These are phyloP conservation scores for Ptilorrhoa leucosticta DNA, from an alignment of 2,113 vertebrate genomes.

Conservation along the genomic window DNA sequence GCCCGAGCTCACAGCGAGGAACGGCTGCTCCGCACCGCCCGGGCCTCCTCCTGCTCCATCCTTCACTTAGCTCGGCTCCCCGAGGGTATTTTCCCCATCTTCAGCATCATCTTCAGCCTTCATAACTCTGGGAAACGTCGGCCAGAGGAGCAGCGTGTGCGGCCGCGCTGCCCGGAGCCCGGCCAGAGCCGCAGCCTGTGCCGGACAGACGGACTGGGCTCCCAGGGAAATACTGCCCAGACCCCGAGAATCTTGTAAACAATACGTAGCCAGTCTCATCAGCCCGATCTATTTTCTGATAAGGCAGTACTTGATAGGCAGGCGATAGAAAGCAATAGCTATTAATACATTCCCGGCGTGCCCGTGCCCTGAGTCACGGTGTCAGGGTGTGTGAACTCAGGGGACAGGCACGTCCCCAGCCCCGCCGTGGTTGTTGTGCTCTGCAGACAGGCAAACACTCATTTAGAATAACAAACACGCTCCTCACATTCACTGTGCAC, in stretches of 20 bases:
- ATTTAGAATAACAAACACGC: background rate
- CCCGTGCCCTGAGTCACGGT: constrained; percentile 81
- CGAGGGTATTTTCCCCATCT: constrained; percentile 26
- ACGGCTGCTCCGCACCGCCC: background rate
- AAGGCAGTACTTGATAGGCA: constrained; percentile 77
- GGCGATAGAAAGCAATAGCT: constrained; percentile 77
- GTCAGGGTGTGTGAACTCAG: constrained; percentile 46
- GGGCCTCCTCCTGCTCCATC: background rate
- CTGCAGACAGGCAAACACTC: background rate
- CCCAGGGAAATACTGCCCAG: constrained; percentile 64
- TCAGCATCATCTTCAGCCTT: constrained; percentile 72
- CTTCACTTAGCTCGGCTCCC: constrained; percentile 46
- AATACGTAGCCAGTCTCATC: constrained; percentile 70
- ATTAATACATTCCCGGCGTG: constrained; percentile 80
- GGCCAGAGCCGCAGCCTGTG: background rate
- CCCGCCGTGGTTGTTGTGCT: background rate
- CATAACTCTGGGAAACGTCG: background rate
- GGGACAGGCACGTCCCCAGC: constrained; percentile 56
- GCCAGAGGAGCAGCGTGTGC: constrained; percentile 31
- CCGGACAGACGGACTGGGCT: background rate
- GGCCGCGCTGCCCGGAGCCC: background rate
- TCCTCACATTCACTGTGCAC: background rate
- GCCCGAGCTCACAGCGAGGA: background rate
- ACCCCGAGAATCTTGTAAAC: constrained; percentile 73
- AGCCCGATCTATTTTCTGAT: constrained; percentile 84